Evolutionary conservation across 1,140 invertebrate genomes (phyloP), one percentile per base, ranked within the genome.

Genomic region (Nixonia krombeini): DNA sequence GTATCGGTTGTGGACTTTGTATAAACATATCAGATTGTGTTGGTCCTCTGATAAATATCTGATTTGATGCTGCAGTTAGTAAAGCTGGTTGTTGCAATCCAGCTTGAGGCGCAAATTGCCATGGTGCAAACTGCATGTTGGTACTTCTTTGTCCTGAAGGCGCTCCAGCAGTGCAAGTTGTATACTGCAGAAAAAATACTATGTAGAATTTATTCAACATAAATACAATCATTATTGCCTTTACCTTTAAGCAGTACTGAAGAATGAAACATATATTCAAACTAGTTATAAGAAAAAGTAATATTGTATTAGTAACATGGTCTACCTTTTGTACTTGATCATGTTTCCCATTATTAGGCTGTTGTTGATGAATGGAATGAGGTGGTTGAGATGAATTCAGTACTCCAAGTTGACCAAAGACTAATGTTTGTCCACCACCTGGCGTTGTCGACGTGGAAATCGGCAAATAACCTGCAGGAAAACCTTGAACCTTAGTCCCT

Each of bases 1-100:
- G 86, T 12, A 88, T 79, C 0, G 87, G 87, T 61, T 92, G 92
- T 7, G 92, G 90, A 75, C 91, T 92, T 74, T 94, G 93, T 66
- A 96, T 94, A 69, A 94, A 94, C 91, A 96, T 95, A 76, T 95
- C 93, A 7, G 90, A 90, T 70, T 94, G 93, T 0, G 86, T 80
- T 1, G 89, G 87, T 5, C 93, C 91, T 50, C 94, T 83, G 64
- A 96, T 94, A 70, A 95, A 94, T 69, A 95, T 95, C 16, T 91
- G 91, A 84, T 94, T 95, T 2, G 90, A 91, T 0, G 89, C 82
- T 1, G 88, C 87, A 2, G 85, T 82, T 2, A 92, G 81, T 0
- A 93, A 75, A 1, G 89, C 84, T 25, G 88, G 89, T 5, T 90
- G 89, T 62, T 91, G 92, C 15, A 95, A 58, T 21, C 86, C 92